These are phyloP conservation scores for Lycorma delicatula DNA, from an alignment of 1,140 invertebrate species.

Conservation along the genomic window DNA sequence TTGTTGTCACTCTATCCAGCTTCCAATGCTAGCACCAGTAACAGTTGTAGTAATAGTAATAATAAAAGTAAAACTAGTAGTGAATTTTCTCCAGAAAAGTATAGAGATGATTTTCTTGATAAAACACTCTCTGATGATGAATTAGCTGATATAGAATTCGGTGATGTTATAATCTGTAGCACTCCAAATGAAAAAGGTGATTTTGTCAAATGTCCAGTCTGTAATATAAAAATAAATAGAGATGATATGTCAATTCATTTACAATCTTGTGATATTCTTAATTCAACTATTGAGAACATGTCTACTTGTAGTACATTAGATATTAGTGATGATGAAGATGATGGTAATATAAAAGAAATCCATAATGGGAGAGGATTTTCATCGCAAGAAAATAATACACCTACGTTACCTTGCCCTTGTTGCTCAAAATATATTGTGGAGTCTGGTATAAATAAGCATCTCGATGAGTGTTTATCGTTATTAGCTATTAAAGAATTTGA, in stretches of 20 bases:
- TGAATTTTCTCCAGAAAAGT: conserved; percentile 1
- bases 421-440: conserved; percentile 35
- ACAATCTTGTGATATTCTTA: conserved; percentile 31
- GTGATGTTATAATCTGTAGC: conserved; percentile 37
- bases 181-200: conserved; percentile 8
- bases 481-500: background rate
- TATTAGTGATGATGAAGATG: conserved; percentile 16
- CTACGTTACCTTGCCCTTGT: conserved; percentile 35
- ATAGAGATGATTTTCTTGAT: background rate
- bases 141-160: conserved; percentile 17
- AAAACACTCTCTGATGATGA: background rate
- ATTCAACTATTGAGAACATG: background rate
- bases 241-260: conserved; percentile 40
- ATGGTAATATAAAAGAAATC: conserved; percentile 16
- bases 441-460: conserved; percentile 36
- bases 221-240: conserved; percentile 36
- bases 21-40: background rate
- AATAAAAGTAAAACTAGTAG: background rate
- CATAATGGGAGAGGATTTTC: conserved; percentile 11
- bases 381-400: background rate
- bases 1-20: no score
- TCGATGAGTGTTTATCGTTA: conserved; percentile 33
- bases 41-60: background rate
- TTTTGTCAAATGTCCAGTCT: conserved; percentile 44
- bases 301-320: conserved; percentile 5